Conservation (phyloP, 2,797 vertebrate species). For the Bucorvus abyssinicus region DNA sequence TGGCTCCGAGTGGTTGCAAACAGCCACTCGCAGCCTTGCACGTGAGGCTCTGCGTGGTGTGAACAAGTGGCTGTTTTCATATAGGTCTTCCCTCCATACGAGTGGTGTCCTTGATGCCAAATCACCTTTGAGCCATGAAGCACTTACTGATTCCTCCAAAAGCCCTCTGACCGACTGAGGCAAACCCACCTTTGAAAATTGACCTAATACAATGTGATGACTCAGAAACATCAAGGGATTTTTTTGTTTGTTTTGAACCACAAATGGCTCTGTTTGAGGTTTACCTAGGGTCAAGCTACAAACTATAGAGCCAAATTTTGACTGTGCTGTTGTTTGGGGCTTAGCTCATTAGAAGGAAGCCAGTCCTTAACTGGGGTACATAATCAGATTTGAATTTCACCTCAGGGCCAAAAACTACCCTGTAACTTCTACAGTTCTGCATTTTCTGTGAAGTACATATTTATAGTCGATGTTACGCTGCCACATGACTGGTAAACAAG, state of each 20-base stretch:
- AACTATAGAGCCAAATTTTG: background rate
- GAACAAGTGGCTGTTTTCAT: background rate
- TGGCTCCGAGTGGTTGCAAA: background rate
- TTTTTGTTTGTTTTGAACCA: constrained; percentile 38
- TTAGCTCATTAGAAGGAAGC: background rate
- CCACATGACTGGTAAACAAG: background rate
- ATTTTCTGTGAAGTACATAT: background rate
- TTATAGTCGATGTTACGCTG: background rate
- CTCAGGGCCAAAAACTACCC: background rate
- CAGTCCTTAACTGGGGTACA: background rate
- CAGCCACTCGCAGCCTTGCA: background rate
- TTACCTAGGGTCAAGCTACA: constrained; percentile 39
- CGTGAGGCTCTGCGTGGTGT: background rate
- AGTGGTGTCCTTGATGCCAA: background rate
- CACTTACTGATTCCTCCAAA: background rate
- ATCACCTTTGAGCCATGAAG: background rate
- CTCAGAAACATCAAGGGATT: constrained; percentile 25
- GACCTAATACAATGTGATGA: background rate
- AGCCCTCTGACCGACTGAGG: background rate
- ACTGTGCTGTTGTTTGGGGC: background rate
- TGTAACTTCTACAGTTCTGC: constrained; percentile 6
- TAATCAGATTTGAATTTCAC: constrained; percentile 41
- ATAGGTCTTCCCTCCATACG: background rate
- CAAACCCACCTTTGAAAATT: constrained; percentile 34
- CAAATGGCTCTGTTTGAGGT: constrained; percentile 25